Percentiles rank a stretch among this genome's conserved stretches.
Evolutionary conservation across 2,797 vertebrate species (phyloP).

Genomic region (Liasis olivaceus): DNA sequence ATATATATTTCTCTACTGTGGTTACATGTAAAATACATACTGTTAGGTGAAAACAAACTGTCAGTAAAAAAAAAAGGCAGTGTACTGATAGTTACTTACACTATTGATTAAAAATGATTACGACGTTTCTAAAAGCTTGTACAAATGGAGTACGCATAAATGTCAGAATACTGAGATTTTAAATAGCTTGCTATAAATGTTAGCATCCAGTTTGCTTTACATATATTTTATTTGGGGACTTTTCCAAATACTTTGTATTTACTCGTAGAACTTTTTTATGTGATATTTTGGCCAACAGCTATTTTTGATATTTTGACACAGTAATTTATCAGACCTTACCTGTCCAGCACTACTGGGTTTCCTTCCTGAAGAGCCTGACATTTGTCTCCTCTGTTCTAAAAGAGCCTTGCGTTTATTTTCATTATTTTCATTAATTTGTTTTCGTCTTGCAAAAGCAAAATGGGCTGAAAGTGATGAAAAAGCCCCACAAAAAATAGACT

Average conservation of each 20-base stretch:
- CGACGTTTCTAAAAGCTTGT: neutral
- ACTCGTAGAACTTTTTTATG: neutral
- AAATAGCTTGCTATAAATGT: neutral
- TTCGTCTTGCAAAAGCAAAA: conserved; percentile 66
- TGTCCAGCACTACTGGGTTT: conserved; percentile 62
- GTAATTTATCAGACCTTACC: conserved; percentile 61
- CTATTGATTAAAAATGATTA: neutral
- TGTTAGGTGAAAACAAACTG: neutral
- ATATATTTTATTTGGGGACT: neutral
- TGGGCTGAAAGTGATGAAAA: conserved; percentile 63
- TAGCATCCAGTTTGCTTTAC: neutral
- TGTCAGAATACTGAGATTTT: neutral
- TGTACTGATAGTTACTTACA: neutral
- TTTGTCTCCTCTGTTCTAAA: conserved; percentile 73
- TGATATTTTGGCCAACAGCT: neutral
- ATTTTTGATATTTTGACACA: neutral
- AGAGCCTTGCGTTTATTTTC: conserved; percentile 70
- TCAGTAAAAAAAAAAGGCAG: neutral
- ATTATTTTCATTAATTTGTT: conserved; percentile 61
- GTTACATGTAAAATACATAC: neutral
- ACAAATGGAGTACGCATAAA: neutral
- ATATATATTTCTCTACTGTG: neutral
- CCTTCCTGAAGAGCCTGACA: conserved; percentile 60
- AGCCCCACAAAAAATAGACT: neutral
- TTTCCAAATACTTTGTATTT: neutral